Percentiles rank a stretch among this genome's conserved stretches.
Conservation (phyloP, 1,140 invertebrate genomes). For the Neotoxoptera formosana region DNA sequence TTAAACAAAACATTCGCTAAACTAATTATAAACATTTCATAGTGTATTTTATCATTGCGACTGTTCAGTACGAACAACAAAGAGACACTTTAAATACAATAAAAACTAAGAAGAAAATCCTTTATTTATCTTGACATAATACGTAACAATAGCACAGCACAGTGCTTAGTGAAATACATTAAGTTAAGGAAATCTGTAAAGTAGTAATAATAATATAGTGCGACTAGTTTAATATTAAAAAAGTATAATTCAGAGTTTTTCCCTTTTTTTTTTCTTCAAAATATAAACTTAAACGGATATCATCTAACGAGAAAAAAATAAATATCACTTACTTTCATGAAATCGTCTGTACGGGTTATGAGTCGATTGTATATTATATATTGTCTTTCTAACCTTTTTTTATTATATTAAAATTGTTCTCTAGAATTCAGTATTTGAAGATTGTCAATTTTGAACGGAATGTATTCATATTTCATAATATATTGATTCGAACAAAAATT, state of each 20-base stretch:
- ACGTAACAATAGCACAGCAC: neutral
- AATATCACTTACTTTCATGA: neutral
- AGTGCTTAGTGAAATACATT: neutral
- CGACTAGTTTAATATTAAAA: neutral
- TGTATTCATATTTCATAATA: no score
- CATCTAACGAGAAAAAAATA: neutral
- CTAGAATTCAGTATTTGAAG: neutral
- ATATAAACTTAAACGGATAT: neutral
- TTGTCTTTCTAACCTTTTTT: neutral
- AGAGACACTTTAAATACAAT: neutral
- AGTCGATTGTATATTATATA: neutral
- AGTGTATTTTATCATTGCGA: neutral
- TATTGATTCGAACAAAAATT: neutral
- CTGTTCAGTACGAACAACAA: neutral
- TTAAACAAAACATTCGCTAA: neutral
- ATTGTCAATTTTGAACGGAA: neutral
- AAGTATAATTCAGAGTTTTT: neutral
- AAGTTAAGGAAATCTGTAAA: neutral
- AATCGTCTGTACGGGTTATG: neutral
- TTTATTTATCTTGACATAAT: conserved; percentile 14
- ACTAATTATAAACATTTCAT: neutral
- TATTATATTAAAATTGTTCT: neutral
- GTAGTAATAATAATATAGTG: neutral
- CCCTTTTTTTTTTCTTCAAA: neutral
- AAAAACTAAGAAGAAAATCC: conserved; percentile 1